Base-by-base conservation (phyloP, 2,113 vertebrate species). In the Theropithecus gelada region DNA sequence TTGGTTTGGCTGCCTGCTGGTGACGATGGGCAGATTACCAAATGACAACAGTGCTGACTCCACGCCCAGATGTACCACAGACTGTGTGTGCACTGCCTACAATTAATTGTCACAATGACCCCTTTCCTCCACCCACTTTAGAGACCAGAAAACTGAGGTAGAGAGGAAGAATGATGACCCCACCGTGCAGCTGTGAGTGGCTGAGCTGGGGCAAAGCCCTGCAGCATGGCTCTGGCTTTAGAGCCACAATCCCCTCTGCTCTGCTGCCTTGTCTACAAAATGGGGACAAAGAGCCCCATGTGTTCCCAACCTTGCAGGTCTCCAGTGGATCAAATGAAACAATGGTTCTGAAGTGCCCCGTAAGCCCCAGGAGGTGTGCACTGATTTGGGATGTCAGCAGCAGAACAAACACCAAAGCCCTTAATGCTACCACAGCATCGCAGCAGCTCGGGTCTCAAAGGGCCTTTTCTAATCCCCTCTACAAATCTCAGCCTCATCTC, bases 61-160 rank as follows among this genome's bases (percentile, higher is more conserved):
- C 0, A 0, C 3, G 23, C 30, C 72, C 27, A 75, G 32, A 57
- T 6, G 38, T 18, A 57, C 52, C 2, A 1, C 0, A 0, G 13
- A 14, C 38, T 93, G 45, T 3, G 30, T 25, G 22, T 45, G 83
- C 3, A 10, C 3, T 81, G n/a, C 50, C 30, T 73, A 27, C 8
- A 10, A 30, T 12, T 38, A 38, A 30, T 10, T 2, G 30, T 10
- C 18, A 43, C 0, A 1, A 52, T 18, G 7, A 23, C 16, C 20
- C 55, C 73, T 4, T 3, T 2, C 10, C 22, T 5, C 23, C 3
- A 8, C 38, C 68, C 32, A 1, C 17, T 23, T 25, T 8, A 16
- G 81, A 90, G 76, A 57, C 9, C 14, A 45, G 25, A 76, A 66
- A n/a, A 17, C 27, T 18, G 20, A 48, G 40, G 38, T 2, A 0